These are phyloP conservation scores for Sakesphorus luctuosus DNA, from an alignment of 2,113 vertebrate genomes.

Conservation along the genomic window DNA sequence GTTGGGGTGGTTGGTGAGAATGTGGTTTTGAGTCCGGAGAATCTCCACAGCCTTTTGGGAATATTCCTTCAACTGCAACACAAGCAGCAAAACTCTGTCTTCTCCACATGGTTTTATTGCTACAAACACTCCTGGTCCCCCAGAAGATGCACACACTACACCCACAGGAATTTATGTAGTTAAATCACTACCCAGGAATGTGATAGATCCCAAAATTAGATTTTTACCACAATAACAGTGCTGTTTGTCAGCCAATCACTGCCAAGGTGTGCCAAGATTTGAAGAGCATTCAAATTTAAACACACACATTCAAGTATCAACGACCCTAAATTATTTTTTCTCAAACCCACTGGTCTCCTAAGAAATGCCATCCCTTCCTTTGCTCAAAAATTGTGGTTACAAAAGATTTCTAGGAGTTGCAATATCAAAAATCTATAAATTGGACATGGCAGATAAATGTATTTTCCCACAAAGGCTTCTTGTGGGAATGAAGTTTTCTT, in stretches of 20 bases:
- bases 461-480: not conserved
- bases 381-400: not conserved
- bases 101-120: not conserved
- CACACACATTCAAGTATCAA: not conserved
- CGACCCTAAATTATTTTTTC: not conserved
- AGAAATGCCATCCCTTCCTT: not conserved
- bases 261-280: not conserved
- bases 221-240: not conserved
- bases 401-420: not conserved
- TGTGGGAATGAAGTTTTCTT: not conserved
- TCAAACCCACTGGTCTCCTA: not conserved
- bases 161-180: not conserved
- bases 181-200: not conserved
- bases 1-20: constrained; percentile 97
- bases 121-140: not conserved
- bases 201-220: not conserved
- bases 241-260: not conserved
- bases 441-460: not conserved
- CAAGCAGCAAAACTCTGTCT: not conserved
- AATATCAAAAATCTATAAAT: not conserved
- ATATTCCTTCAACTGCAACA: constrained; percentile 91
- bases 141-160: not conserved
- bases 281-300: not conserved
- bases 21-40: constrained; percentile 94
- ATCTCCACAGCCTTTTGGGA: constrained; percentile 98